These are phyloP conservation scores for Cordilura impudica DNA, from an alignment of 2,888 invertebrate genomes.

Conservation along the genomic window DNA sequence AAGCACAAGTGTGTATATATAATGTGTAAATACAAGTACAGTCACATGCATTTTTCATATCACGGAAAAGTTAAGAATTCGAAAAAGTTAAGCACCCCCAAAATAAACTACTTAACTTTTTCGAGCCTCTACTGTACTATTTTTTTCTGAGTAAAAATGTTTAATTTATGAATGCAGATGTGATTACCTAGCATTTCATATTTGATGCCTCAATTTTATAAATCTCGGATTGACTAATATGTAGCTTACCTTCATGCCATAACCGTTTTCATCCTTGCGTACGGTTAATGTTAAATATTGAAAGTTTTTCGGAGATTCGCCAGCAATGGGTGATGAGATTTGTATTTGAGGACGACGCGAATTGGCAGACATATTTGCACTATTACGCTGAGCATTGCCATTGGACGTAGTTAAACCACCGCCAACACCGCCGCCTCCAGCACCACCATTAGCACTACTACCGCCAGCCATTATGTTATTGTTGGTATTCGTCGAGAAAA, in stretches of 20 bases:
- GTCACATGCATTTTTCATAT: no score
- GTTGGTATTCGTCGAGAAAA: slow-evolving; percentile 54
- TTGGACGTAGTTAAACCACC: slow-evolving; percentile 61
- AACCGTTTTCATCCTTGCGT: slow-evolving; percentile 77
- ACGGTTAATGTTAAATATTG: slow-evolving; percentile 77
- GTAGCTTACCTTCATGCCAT: slow-evolving; percentile 78
- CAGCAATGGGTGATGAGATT: slow-evolving; percentile 68
- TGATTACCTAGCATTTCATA: no score
- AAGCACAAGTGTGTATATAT: no score
- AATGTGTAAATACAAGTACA: no score
- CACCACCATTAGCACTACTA: slow-evolving; percentile 62
- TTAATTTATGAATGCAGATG: no score
- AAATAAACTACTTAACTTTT: no score
- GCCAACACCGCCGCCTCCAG: slow-evolving; percentile 63
- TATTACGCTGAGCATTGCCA: slow-evolving; percentile 64
- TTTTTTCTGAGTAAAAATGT: no score
- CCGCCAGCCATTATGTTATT: slow-evolving; percentile 66
- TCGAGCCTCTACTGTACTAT: no score
- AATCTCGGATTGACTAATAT: no score
- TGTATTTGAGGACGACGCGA: slow-evolving; percentile 72
- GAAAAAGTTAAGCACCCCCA: no score
- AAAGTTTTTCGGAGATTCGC: slow-evolving; percentile 74
- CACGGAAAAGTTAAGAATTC: no score
- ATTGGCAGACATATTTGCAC: slow-evolving; percentile 67
- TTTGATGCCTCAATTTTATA: no score